Base-by-base conservation (phyloP, 2,888 invertebrate genomes). In the Yponomeuta cagnagella region DNA sequence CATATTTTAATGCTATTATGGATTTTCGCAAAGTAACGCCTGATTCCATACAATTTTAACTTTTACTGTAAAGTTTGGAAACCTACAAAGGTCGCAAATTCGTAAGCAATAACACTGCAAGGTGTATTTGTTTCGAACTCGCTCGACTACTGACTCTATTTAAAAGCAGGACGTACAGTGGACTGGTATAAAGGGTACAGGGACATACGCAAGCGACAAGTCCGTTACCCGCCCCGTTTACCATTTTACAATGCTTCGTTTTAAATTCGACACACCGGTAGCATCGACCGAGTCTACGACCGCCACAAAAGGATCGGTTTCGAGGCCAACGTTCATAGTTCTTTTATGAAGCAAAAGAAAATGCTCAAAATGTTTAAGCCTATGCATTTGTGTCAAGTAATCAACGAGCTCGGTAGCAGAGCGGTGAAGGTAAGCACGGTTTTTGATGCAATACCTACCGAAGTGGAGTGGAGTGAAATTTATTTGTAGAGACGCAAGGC, bases 141-240 rank as follows among this genome's bases (percentile, higher is more conserved):
- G 81, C 80, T 80, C 80, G 76, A 82, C 79, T 79, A 80, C 75
- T 82, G 79, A 78, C 79, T 79, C 77, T 15, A 58, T 58, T 58
- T 15, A 12, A 58, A 15, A 58, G 15, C 52, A 58, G 52, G 52
- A 58, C 52, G 52, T 58, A 43, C 43, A 43, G 8, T 43, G 1
- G 52, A 58, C 52, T 58, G 15, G 52, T 58, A 58, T 58, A 58
- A 58, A 63, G 63, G 15, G 63, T 15, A 37, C 63, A 43, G 63
- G n/a, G 69, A 58, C 69, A 69, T 58, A n/a, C 48, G 63, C 70
- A 63, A 43, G 52, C 15, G 63, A 10, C 37, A 31, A 30, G 15
- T 2, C 91, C 91, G 91, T 90, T 92, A 91, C 70, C 74, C 76
- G 91, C 79, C 87, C 91, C 76, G 86, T 86, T 88, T 91, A 84